Evolutionary conservation across 2,797 vertebrate species (phyloP), one percentile per base, ranked within the genome.

Genomic region (Buceros bicornis): DNA sequence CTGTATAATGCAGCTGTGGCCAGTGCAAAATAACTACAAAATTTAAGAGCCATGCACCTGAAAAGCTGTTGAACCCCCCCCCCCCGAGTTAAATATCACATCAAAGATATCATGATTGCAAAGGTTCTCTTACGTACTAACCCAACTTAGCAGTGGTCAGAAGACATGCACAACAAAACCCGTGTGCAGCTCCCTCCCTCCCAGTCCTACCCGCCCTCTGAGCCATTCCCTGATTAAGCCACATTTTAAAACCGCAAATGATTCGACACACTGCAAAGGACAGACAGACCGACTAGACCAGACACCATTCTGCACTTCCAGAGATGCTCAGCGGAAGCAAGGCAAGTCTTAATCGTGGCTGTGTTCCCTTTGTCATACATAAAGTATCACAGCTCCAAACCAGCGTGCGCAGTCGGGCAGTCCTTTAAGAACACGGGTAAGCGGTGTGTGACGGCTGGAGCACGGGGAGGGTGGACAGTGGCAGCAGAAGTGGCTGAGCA

Each of bases 41-140:
- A 87, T 87, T 90, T 86, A 57, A 90, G 95, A 95, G 80, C 69
- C 94, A 94, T 96, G 98, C 96, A 93, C 83, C 79, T 67, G 93
- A 93, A 91, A 95, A 95, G 97, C 92, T 62, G 22, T n/a, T 45
- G 74, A 84, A 92, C 67, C 89, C 8, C 81, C 92, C 8, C 81
- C 92, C 86, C 64, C 37, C 21, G 21, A 76, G 61, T 47, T 89
- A 78, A 54, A 45, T 60, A 71, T 48, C 47, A 85, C 31, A 67
- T 15, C 26, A 95, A 97, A 95, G 87, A 76, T 82, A 94, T 96
- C 97, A 97, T 98, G 98, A 98, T 97, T 97, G 97, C 90, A 81
- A 84, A 95, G 97, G 96, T 93, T 91, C 80, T 90, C 82, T 81
- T 96, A 91, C n/a, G 93, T 85, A 95, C 87, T 94, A 97, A 97